These are phyloP conservation scores for Phasia obesa DNA, from an alignment of 2,888 invertebrate genomes.

Conservation along the genomic window DNA sequence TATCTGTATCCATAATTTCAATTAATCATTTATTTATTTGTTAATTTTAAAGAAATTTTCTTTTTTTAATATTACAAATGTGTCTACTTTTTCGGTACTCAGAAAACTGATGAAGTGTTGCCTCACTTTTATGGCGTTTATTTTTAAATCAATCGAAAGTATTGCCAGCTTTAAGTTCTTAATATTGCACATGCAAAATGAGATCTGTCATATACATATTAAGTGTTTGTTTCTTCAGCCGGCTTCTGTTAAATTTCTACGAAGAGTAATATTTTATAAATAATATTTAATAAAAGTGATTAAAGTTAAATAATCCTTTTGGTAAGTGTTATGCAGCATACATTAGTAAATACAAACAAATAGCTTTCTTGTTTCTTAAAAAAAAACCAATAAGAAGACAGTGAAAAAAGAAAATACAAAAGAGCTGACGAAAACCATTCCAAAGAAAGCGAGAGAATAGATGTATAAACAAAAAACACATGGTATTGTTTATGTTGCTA, in stretches of 20 bases:
- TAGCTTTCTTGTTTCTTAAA: background rate
- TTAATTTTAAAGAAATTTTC: background rate
- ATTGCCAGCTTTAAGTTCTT: slow-evolving; percentile 38
- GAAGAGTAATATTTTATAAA: no score
- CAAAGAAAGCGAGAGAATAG: background rate
- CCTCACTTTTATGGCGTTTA: slow-evolving; percentile 30
- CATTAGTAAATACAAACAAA: background rate
- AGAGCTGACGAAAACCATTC: background rate
- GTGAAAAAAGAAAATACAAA: no score
- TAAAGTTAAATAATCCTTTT: no score
- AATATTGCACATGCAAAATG: background rate
- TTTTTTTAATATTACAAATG: slow-evolving; percentile 11
- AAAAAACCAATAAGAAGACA: no score
- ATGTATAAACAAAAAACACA: slow-evolving; percentile 1
- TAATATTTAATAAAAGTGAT: no score
- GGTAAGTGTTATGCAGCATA: no score
- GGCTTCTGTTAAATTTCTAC: no score
- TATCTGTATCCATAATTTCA: slow-evolving; percentile 52
- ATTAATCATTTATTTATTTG: slow-evolving; percentile 9
- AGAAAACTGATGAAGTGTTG: slow-evolving; percentile 2
- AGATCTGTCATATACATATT: background rate
- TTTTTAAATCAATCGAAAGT: slow-evolving; percentile 32
- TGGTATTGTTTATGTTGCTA: background rate
- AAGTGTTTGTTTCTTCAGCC: no score
- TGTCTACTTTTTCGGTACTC: slow-evolving; percentile 43